Evolutionary conservation across 2,113 vertebrate species (phyloP).

Genomic region (Ochotona curzoniae): DNA sequence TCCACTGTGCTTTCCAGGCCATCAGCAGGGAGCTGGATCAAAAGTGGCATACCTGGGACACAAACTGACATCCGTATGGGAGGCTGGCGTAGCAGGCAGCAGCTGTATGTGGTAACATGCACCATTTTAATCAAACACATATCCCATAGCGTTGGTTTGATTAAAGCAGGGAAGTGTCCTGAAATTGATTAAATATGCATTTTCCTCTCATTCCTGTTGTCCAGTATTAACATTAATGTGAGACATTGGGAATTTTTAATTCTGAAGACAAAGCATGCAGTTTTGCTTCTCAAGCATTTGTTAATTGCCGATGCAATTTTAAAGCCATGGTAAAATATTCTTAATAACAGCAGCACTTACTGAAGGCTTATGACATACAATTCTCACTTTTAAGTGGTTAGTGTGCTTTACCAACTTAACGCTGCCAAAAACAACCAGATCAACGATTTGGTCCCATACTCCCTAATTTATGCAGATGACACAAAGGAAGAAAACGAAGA

Average conservation of each 20-base stretch:
- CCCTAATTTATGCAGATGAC: background rate
- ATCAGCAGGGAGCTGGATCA: too few relatives aligned
- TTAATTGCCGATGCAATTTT: background rate
- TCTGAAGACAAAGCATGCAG: slow-evolving; percentile 26
- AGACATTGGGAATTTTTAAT: background rate
- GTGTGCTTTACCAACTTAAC: background rate
- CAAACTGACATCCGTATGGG: too few relatives aligned
- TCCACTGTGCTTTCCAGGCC: too few relatives aligned
- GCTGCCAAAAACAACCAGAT: background rate
- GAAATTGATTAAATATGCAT: background rate
- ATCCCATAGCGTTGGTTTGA: background rate
- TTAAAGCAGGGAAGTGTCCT: background rate
- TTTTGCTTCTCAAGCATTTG: background rate
- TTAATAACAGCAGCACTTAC: background rate
- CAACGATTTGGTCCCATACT: background rate
- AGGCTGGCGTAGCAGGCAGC: too few relatives aligned
- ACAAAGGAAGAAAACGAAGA: background rate
- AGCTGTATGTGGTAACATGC: too few relatives aligned
- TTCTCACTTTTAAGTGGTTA: background rate
- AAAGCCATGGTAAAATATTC: background rate
- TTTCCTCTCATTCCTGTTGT: background rate
- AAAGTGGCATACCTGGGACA: too few relatives aligned
- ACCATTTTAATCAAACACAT: too few relatives aligned
- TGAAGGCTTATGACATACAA: background rate
- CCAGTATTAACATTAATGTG: background rate